Conservation (phyloP, 92 coral and sea anemone genomes). For the Scolanthus callimorphus region DNA sequence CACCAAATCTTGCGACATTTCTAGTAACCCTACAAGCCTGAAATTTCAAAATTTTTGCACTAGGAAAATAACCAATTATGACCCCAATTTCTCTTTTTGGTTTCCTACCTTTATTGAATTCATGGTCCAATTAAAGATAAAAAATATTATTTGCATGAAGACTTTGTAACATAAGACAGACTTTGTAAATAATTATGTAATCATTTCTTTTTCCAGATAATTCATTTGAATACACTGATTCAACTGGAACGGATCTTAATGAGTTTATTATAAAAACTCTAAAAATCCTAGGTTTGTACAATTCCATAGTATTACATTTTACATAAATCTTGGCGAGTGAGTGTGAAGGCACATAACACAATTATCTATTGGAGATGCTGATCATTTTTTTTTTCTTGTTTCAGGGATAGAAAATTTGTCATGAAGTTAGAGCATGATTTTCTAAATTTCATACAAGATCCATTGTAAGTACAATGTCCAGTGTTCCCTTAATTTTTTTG, state of each 20-base stretch:
- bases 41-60: too few species aligned
- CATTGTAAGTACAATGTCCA: conserved; percentile 62
- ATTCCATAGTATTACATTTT: not conserved
- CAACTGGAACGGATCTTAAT: conserved; percentile 97
- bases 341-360: conserved; percentile 1
- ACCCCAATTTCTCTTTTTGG: too few species aligned
- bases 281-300: conserved; percentile 76
- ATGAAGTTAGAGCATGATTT: conserved; percentile 89
- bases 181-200: too few species aligned
- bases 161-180: too few species aligned
- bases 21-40: too few species aligned
- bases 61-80: too few species aligned
- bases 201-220: conserved; percentile 55
- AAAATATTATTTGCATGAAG: not conserved
- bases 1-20: too few species aligned
- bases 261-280: conserved; percentile 95
- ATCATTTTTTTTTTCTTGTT: conserved; percentile 5
- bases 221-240: conserved; percentile 98
- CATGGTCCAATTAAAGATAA: too few species aligned
- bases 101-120: too few species aligned
- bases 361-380: not conserved
- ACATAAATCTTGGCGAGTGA: not conserved
- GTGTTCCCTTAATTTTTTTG: too few species aligned
- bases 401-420: conserved; percentile 91
- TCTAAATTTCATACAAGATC: conserved; percentile 87